Percentiles rank a stretch among this genome's conserved stretches.
Evolutionary conservation across 2,113 vertebrate genomes (phyloP).

Genomic region (Thinocorus orbignyianus): DNA sequence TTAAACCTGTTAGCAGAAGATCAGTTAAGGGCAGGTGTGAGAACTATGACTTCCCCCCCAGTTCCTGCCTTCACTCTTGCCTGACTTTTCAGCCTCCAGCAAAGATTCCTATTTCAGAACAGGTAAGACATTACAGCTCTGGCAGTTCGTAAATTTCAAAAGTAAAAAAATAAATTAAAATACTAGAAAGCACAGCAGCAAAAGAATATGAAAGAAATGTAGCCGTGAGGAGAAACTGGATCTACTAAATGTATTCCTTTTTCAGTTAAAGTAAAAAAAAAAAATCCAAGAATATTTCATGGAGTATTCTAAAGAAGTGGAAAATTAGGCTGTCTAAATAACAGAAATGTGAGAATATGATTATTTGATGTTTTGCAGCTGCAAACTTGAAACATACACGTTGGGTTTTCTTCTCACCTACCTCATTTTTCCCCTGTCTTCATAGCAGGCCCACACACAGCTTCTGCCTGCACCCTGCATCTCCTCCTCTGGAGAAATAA

Average conservation of each 20-base stretch:
- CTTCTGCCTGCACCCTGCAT: not conserved
- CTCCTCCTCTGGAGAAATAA: not conserved
- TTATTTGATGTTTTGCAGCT: not conserved
- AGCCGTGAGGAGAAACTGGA: not conserved
- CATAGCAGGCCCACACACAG: not conserved
- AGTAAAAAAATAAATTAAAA: not conserved
- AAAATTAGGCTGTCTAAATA: not conserved
- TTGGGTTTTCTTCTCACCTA: not conserved
- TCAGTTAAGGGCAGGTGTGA: not conserved
- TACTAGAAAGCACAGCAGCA: not conserved
- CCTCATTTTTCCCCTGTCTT: not conserved
- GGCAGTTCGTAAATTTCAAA: not conserved
- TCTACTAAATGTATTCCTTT: not conserved
- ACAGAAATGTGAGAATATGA: not conserved
- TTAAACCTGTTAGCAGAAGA: not conserved
- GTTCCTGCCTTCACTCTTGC: not conserved
- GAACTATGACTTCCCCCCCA: not conserved
- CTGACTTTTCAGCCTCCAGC: not conserved
- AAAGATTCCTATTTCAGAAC: not conserved
- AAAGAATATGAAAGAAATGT: not conserved
- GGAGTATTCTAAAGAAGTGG: not conserved
- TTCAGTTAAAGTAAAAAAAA: not conserved
- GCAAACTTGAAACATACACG: not conserved
- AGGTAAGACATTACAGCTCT: not conserved
- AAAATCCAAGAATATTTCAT: not conserved